Conservation (phyloP, 2,113 vertebrate genomes). For the Phrynocephalus versicolor region DNA sequence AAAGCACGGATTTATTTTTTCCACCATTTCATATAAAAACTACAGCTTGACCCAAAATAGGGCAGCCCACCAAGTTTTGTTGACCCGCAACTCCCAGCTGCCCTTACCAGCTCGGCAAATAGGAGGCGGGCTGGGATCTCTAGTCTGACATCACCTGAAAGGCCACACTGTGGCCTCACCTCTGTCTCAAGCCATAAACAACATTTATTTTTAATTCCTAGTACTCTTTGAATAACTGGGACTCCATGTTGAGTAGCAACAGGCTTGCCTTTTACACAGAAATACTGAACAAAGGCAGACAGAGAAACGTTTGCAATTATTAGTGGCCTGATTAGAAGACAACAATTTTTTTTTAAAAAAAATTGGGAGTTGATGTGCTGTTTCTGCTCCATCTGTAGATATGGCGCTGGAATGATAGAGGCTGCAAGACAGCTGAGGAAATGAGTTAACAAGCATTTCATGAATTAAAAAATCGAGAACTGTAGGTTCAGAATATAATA, state of each 20-base stretch:
- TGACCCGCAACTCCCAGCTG: too few relatives aligned
- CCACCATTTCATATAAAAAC: too few relatives aligned
- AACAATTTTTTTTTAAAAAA: neutral
- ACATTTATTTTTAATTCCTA: too few relatives aligned
- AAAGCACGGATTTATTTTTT: neutral
- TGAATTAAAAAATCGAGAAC: neutral
- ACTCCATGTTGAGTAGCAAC: neutral
- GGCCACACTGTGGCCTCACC: too few relatives aligned
- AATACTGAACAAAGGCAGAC: neutral
- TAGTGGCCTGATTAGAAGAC: neutral
- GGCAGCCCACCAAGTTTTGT: too few relatives aligned
- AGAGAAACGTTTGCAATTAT: neutral
- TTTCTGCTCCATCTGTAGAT: neutral
- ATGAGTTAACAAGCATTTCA: neutral
- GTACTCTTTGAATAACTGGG: neutral
- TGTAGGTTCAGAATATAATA: neutral
- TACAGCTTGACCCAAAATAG: too few relatives aligned
- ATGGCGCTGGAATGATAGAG: neutral
- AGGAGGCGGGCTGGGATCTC: too few relatives aligned
- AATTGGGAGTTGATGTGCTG: neutral
- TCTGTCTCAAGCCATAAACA: too few relatives aligned
- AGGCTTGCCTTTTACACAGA: neutral
- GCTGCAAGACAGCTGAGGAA: neutral
- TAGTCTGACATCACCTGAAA: too few relatives aligned
- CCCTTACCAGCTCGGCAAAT: too few relatives aligned